Evolutionary conservation across 2,113 vertebrate species (phyloP), one percentile per base, ranked within the genome.

Genomic region (Salvator merianae): DNA sequence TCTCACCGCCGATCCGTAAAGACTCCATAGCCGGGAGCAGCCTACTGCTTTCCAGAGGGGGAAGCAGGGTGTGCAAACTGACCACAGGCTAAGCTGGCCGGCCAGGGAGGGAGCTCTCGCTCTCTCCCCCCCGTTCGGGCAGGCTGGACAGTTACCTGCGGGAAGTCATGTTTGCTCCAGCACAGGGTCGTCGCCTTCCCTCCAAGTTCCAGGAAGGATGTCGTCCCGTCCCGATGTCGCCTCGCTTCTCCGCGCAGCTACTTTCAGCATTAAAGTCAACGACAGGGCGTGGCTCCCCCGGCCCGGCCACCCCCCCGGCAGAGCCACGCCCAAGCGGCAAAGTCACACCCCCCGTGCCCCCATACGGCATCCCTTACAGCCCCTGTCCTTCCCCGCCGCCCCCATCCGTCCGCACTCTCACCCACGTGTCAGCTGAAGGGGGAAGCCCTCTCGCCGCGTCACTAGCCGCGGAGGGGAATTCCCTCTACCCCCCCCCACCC

Each of bases 101-200:
- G n/a, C n/a, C n/a, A n/a, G n/a, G n/a, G n/a, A n/a, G n/a, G n/a
- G n/a, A n/a, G n/a, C n/a, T n/a, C n/a, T n/a, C n/a, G n/a, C 18
- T 2, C 14, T 38, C 13, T 4, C 5, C 7, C 40, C 3, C 3
- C 7, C 2, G 1, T 0, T 40, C 38, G 1, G 1, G 22, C 6
- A 40, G 16, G 55, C 18, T 59, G 55, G 16, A 59, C 16, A 59
- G 93, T 94, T 95, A 98, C 97, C 97, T 97, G 94, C 97, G 97
- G 93, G 97, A 97, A 92, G 97, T 97, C 97, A 97, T 97, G 55
- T 16, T 55, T 18, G 3, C 53, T 18, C 53, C 16, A 90, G 91
- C 96, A 93, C 47, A 50, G 47, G 47, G 47, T n/a, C n/a, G n/a
- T n/a, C n/a, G n/a, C n/a, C 26, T 91, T 9, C 9, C 18, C 91